phyloP scores from a whole-genome alignment of 1,140 invertebrate genomes.

The Penaeus indicus region DNA sequence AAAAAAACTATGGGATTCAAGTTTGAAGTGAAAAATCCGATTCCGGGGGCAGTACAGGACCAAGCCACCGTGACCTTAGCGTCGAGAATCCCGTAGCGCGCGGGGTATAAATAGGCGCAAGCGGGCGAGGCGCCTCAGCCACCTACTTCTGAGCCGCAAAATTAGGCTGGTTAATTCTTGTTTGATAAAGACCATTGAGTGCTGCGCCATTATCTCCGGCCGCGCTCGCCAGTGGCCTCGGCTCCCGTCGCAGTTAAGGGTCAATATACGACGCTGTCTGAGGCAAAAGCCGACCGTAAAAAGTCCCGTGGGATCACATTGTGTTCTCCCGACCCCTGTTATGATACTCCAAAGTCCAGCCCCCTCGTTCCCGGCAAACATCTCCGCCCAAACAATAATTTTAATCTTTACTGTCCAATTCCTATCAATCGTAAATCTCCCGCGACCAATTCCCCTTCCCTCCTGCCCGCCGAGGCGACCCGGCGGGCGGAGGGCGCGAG shows the following conservation, averaged over 20 bases:
- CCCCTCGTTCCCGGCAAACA: conserved; percentile 1
- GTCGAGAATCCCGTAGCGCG: not conserved
- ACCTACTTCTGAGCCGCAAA: not conserved
- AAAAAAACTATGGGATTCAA: conserved; percentile 40
- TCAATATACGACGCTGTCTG: not conserved
- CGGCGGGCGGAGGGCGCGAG: not conserved
- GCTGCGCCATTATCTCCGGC: conserved; percentile 19
- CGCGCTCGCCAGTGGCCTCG: not conserved
- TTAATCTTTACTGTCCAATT: no score
- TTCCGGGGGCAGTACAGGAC: not conserved
- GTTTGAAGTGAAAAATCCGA: conserved; percentile 27
- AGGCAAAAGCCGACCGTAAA: not conserved
- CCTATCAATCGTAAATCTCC: not conserved
- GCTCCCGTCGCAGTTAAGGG: not conserved
- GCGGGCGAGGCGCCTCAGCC: not conserved
- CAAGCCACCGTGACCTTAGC: conserved; percentile 9
- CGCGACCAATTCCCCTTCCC: not conserved
- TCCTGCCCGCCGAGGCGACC: not conserved
- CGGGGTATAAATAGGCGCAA: not conserved
- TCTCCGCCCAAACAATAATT: not conserved
- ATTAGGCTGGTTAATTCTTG: conserved; percentile 52
- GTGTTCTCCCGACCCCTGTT: not conserved
- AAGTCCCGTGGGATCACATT: not conserved
- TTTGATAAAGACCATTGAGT: conserved; percentile 52
- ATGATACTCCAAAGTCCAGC: conserved; percentile 39